Percentiles rank a stretch among this genome's conserved stretches.
These are phyloP conservation scores for Cryptotis parvus DNA, from an alignment of 2,113 vertebrate genomes.

Conservation along the genomic window DNA sequence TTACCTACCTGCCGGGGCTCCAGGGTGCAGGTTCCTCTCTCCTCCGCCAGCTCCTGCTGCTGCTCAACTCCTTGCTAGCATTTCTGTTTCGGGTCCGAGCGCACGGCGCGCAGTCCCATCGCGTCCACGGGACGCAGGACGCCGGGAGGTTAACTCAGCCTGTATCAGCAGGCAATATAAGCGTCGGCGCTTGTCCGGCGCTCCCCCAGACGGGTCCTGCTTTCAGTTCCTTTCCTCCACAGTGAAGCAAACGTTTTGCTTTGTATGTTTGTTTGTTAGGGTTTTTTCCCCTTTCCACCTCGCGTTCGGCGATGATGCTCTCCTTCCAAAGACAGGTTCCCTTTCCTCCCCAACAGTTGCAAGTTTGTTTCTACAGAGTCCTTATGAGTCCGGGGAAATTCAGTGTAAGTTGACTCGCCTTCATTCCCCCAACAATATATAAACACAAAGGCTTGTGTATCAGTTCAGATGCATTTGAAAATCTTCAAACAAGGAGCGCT, in stretches of 20 bases:
- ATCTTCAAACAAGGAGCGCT: slow-evolving; percentile 16
- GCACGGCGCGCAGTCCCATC: not conserved
- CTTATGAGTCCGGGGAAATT: slow-evolving; percentile 19
- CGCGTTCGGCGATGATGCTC: not conserved
- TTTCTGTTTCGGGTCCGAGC: not conserved
- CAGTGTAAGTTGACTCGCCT: not conserved
- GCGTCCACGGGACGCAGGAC: not conserved
- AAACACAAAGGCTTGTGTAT: slow-evolving; percentile 44
- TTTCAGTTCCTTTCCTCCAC: slow-evolving; percentile 60
- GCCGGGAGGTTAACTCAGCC: not conserved
- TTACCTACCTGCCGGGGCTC: slow-evolving; percentile 38
- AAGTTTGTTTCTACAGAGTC: slow-evolving; percentile 43
- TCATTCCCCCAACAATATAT: not conserved
- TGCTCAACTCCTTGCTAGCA: not conserved
- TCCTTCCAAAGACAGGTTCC: not conserved
- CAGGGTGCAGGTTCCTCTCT: not conserved
- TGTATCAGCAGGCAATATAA: slow-evolving; percentile 26
- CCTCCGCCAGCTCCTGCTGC: not conserved
- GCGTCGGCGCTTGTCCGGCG: slow-evolving; percentile 18
- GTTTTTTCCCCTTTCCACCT: not conserved
- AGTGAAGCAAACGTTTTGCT: slow-evolving; percentile 20
- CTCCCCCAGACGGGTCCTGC: slow-evolving; percentile 34
- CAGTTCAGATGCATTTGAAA: slow-evolving; percentile 49
- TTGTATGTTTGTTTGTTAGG: not conserved
- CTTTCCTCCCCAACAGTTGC: not conserved